phyloP scores from a whole-genome alignment of 2,888 invertebrate species.

The Agrochola macilenta region DNA sequence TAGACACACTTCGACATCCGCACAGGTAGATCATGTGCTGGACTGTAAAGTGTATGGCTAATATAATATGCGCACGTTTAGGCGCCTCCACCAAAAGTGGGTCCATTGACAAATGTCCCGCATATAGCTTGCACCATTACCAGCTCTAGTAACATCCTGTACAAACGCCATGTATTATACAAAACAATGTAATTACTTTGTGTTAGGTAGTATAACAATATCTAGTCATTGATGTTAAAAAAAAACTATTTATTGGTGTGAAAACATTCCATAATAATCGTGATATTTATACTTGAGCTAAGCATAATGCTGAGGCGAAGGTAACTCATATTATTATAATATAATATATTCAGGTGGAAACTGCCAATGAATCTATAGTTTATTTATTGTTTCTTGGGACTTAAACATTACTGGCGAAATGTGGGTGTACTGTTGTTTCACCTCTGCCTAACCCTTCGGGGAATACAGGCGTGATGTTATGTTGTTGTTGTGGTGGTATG shows the following conservation, averaged over 20 bases:
- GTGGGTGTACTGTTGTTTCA: neutral
- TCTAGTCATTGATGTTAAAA: constrained; percentile 37
- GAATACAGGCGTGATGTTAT: neutral
- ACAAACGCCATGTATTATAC: neutral
- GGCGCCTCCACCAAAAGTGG: neutral
- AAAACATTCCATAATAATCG: constrained; percentile 18
- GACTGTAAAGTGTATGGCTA: too few relatives aligned
- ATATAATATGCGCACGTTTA: neutral
- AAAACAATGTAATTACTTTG: neutral
- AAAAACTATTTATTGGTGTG: constrained; percentile 2
- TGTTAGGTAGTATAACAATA: neutral
- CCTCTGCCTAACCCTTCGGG: neutral
- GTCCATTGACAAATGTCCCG: neutral
- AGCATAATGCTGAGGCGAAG: constrained; percentile 1
- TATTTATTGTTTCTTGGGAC: neutral
- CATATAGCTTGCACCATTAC: neutral
- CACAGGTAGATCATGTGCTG: too few relatives aligned
- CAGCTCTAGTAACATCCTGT: neutral
- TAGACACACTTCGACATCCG: too few relatives aligned
- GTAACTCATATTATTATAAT: neutral
- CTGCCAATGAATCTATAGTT: neutral
- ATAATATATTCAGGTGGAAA: neutral
- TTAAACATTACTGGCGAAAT: neutral
- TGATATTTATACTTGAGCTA: constrained; percentile 1
- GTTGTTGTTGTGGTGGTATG: neutral